A percentile compares a stretch with the other conserved stretches of the same genome.
phyloP scores from a whole-genome alignment of 2,888 invertebrate genomes.

The Troglohyphantes excavatus region DNA sequence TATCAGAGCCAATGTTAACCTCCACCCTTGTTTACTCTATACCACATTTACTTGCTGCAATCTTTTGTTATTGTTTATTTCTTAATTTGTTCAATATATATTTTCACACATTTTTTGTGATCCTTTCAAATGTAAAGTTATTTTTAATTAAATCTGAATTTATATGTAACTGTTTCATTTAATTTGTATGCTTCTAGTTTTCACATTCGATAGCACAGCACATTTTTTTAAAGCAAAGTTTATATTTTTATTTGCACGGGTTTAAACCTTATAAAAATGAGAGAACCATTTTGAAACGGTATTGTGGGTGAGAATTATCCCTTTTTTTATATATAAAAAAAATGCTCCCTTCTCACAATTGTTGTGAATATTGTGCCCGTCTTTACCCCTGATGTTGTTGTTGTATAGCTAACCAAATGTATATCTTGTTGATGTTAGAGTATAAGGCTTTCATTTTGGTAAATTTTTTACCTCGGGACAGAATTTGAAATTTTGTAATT shows the following conservation, averaged over 20 bases:
- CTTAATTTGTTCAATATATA: not conserved
- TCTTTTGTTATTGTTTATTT: not conserved
- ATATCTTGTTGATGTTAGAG: slow-evolving; percentile 22
- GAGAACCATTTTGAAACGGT: too few species aligned
- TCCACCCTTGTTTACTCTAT: not conserved
- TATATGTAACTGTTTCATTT: not conserved
- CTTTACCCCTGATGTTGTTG: not conserved
- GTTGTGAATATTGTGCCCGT: slow-evolving; percentile 19
- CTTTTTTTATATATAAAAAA: not conserved
- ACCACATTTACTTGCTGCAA: not conserved
- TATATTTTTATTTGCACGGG: too few species aligned
- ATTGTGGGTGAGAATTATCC: too few species aligned
- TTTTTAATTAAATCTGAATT: not conserved
- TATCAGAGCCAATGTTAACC: too few species aligned
- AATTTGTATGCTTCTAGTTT: not conserved
- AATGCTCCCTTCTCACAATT: not conserved
- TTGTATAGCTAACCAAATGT: not conserved
- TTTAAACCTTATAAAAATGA: too few species aligned
- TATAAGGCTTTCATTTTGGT: not conserved
- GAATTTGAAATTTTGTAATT: not conserved
- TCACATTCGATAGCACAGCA: not conserved
- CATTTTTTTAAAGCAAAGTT: too few species aligned
- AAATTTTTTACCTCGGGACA: not conserved
- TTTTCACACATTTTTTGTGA: not conserved
- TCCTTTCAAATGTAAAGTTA: not conserved